These are phyloP conservation scores for Hepsetus odoe DNA, from an alignment of 2,113 vertebrate genomes.

Conservation along the genomic window DNA sequence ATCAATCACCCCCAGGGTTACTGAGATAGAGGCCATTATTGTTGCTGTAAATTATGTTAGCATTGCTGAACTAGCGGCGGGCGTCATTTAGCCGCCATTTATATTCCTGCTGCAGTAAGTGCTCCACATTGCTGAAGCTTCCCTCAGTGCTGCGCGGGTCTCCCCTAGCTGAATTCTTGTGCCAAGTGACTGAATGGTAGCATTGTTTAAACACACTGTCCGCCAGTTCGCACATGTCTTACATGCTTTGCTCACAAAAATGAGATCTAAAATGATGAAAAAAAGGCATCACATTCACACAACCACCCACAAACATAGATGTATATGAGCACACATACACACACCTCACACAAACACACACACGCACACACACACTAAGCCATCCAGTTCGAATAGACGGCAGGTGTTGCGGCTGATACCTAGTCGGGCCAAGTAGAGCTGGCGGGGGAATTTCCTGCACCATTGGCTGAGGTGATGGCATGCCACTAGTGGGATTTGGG, in stretches of 20 bases:
- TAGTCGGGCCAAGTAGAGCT: conserved; percentile 37
- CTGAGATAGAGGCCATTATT: conserved; percentile 41
- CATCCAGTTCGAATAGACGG: conserved; percentile 27
- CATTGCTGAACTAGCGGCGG: conserved; percentile 48
- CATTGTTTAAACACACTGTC: conserved; percentile 43
- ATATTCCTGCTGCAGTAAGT: conserved; percentile 20
- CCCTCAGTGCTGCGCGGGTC: conserved; percentile 21
- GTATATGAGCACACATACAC: conserved; percentile 1
- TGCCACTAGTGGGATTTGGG: conserved; percentile 45
- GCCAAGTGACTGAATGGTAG: conserved; percentile 48
- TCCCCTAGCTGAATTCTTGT: conserved; percentile 37
- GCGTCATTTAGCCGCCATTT: conserved; percentile 45
- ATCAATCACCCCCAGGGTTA: conserved; percentile 48
- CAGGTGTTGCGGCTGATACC: conserved; percentile 51
- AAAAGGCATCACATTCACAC: background rate
- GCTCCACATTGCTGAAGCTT: conserved; percentile 13
- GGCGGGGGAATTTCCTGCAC: conserved; percentile 51
- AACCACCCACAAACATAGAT: conserved; percentile 1
- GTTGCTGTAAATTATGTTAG: conserved; percentile 53
- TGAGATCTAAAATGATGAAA: conserved; percentile 30
- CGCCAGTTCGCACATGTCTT: conserved; percentile 42
- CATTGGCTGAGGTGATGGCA: conserved; percentile 49
- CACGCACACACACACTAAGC: conserved; percentile 5
- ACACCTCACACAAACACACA: conserved; percentile 11
- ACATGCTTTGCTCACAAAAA: conserved; percentile 15